Conservation (phyloP, 2,888 invertebrate species). For the Noctua janthe region DNA sequence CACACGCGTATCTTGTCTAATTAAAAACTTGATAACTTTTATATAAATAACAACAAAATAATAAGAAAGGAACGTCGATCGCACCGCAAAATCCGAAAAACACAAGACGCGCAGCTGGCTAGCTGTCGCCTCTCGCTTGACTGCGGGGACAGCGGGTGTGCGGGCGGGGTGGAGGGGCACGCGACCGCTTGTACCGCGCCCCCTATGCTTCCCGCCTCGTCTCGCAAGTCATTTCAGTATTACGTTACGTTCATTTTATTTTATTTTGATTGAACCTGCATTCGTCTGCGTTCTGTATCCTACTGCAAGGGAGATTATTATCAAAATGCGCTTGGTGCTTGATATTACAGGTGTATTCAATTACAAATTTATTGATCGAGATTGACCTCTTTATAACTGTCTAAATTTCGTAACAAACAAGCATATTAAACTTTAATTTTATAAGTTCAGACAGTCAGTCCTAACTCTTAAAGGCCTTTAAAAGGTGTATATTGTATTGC, state of each 20-base stretch:
- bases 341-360: slow-evolving; percentile 37
- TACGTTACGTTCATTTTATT: slow-evolving; percentile 84
- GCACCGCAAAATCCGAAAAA: slow-evolving; percentile 88
- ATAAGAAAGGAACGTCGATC: slow-evolving; percentile 86
- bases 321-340: slow-evolving; percentile 36
- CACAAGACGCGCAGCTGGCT: slow-evolving; percentile 89
- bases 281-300: slow-evolving; percentile 65
- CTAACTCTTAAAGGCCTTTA: neutral
- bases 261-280: slow-evolving; percentile 77
- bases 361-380: slow-evolving; percentile 29
- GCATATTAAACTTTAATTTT: slow-evolving; percentile 5
- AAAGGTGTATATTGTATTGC: neutral
- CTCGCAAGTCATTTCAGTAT: slow-evolving; percentile 86
- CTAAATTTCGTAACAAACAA: slow-evolving; percentile 19
- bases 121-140: slow-evolving; percentile 86
- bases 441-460: neutral
- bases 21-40: slow-evolving; percentile 80
- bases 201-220: slow-evolving; percentile 84
- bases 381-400: slow-evolving; percentile 22
- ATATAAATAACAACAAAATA: slow-evolving; percentile 79
- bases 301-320: slow-evolving; percentile 57
- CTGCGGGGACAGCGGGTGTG: slow-evolving; percentile 80
- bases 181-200: slow-evolving; percentile 80
- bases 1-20: slow-evolving; percentile 78
- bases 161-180: slow-evolving; percentile 73